Evolutionary conservation across 2,888 invertebrate genomes (phyloP), one percentile per base, ranked within the genome.

Genomic region (Patella depressa): DNA sequence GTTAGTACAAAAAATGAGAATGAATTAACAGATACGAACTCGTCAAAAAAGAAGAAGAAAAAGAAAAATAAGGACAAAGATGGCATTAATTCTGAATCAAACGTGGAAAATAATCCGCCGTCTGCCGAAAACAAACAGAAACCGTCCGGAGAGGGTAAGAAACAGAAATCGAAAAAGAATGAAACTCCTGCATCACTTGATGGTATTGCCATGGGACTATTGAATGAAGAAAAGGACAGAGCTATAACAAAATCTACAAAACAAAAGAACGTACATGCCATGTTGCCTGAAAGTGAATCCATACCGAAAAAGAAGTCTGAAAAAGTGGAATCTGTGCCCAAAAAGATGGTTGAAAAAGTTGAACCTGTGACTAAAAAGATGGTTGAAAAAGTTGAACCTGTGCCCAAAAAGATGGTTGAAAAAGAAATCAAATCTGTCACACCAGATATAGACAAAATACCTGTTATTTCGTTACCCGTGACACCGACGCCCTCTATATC

Each of bases 41-140:
- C 83, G 76, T 88, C 88, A 72, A 84, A 86, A 75, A 88, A 89
- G 82, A 89, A 89, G 79, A 89, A 89, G 81, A 89, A 88, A 73
- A 87, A 88, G 76, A 86, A 87, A 71, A 82, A 84, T 71, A 83
- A 80, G 70, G 65, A 55, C 45, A 72, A 79, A 14, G 71, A 29
- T 14, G 53, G 57, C 9, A 71, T 45, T 70, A 81, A 77, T 55
- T 71, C 78, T 72, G 79, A 72, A 73, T 73, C 72, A 15, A 53
- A 75, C 59, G 69, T 80, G 19, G 34, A 73, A 76, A 76, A 77
- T 17, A 53, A 53, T 14, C 45, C 65, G 17, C 57, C 29, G n/a
- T 53, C 24, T 11, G 45, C 53, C 12, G 29, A 17, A n/a, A 71
- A 65, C 15, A 76, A 72, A 70, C 53, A 55, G 11, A 29, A 73